Conservation (phyloP, 2,888 invertebrate species). For the Laothoe populi region DNA sequence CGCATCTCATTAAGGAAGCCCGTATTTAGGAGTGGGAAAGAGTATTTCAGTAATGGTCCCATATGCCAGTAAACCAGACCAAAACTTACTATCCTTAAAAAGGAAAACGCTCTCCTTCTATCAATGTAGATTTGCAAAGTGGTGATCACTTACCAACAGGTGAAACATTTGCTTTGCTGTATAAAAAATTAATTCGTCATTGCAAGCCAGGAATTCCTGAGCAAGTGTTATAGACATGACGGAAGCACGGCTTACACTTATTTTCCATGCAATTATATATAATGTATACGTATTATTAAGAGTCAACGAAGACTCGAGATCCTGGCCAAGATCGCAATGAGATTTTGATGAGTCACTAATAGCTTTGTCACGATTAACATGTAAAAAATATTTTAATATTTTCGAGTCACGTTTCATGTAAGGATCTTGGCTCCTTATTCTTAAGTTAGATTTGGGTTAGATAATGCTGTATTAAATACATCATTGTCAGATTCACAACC, state of each 20-base stretch:
- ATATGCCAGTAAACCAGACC: too few relatives aligned
- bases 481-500: too few relatives aligned
- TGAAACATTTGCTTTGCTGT: too few relatives aligned
- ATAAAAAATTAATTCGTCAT: neutral
- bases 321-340: neutral
- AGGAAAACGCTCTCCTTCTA: too few relatives aligned
- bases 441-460: neutral
- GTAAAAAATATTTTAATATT: too few relatives aligned
- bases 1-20: too few relatives aligned
- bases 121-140: too few relatives aligned
- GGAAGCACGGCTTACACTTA: constrained; percentile 63
- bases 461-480: too few relatives aligned
- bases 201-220: constrained; percentile 23
- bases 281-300: constrained; percentile 31
- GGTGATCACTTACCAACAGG: too few relatives aligned
- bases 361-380: neutral
- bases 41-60: too few relatives aligned
- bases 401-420: neutral
- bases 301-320: neutral
- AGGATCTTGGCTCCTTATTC: neutral
- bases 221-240: constrained; percentile 55
- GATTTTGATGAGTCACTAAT: neutral
- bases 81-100: too few relatives aligned
- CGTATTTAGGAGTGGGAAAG: too few relatives aligned
- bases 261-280: constrained; percentile 59